phyloP scores from a whole-genome alignment of 1,140 invertebrate genomes.

The Meloidogyne hapla region DNA sequence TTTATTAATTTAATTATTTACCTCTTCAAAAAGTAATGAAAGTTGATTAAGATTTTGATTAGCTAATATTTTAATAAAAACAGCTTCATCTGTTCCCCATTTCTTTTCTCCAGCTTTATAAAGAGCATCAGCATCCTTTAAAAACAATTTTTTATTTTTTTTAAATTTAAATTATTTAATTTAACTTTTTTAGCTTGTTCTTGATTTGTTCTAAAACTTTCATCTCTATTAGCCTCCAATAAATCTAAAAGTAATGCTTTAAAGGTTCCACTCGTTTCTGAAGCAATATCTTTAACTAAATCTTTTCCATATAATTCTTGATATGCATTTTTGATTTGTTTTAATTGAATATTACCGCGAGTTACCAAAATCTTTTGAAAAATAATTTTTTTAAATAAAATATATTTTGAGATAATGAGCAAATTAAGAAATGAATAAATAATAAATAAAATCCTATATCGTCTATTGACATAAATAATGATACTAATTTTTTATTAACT shows the following conservation, averaged over 20 bases:
- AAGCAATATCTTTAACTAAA: constrained; percentile 82
- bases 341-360: constrained; percentile 67
- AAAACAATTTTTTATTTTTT: not conserved
- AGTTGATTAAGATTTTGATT: constrained; percentile 67
- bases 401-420: too few species aligned
- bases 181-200: constrained; percentile 44
- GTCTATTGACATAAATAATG: too few species aligned
- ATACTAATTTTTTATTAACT: too few species aligned
- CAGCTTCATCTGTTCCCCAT: constrained; percentile 68
- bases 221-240: constrained; percentile 62
- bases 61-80: constrained; percentile 63
- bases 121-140: constrained; percentile 66
- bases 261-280: constrained; percentile 89
- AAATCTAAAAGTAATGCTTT: constrained; percentile 77
- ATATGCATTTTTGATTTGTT: constrained; percentile 65
- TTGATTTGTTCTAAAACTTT: constrained; percentile 57
- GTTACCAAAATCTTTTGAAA: constrained; percentile 67
- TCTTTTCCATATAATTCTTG: constrained; percentile 77
- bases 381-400: not conserved
- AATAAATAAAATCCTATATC: too few species aligned
- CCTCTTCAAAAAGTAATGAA: constrained; percentile 75
- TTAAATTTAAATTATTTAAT: too few species aligned
- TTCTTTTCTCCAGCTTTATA: constrained; percentile 67
- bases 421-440: too few species aligned
- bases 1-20: constrained; percentile 13